These are phyloP conservation scores for Pelecanus crispus DNA, from an alignment of 2,113 vertebrate species.

Conservation along the genomic window DNA sequence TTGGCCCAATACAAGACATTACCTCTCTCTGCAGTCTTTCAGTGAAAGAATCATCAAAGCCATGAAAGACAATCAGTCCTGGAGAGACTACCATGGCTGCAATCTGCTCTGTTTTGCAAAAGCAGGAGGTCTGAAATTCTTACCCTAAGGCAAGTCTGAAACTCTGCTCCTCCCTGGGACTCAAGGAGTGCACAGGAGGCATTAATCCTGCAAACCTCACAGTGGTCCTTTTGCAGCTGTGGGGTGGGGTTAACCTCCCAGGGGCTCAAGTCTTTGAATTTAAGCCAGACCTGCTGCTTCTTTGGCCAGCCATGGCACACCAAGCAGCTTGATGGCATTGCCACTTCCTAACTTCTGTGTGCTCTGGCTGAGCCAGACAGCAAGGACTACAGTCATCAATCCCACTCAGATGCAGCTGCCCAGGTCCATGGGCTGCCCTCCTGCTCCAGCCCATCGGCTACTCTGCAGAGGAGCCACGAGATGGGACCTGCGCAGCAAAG, in stretches of 20 bases:
- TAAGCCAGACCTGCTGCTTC: neutral
- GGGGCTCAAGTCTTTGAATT: neutral
- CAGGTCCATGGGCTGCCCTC: neutral
- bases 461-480: neutral
- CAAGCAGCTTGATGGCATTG: neutral
- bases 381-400: neutral
- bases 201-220: neutral
- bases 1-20: neutral
- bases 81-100: neutral
- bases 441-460: rapidly evolving
- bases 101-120: neutral
- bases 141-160: neutral
- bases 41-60: neutral
- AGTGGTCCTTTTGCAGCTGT: neutral
- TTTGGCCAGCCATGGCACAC: neutral
- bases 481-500: neutral
- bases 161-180: neutral
- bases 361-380: neutral
- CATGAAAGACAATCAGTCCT: rapidly evolving
- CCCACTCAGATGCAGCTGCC: neutral
- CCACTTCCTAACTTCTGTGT: neutral
- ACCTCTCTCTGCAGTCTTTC: neutral
- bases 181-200: neutral
- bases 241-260: neutral
- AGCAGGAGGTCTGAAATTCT: neutral